These are phyloP conservation scores for Andrena trimmerana DNA, from an alignment of 2,888 invertebrate species.

Conservation along the genomic window DNA sequence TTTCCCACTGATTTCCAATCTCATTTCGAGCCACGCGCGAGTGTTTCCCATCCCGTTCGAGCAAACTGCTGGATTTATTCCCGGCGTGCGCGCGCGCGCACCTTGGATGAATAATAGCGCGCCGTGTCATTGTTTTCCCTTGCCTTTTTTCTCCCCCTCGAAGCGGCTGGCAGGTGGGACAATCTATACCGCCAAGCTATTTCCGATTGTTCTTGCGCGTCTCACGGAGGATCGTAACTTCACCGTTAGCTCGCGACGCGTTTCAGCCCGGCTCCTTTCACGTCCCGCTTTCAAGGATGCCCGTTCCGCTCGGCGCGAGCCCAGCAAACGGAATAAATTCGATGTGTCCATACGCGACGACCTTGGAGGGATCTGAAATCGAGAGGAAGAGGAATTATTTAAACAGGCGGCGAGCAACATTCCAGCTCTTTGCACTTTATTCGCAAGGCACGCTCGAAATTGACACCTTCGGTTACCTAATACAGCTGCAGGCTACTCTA, in stretches of 20 bases:
- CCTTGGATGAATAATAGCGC: constrained; percentile 24
- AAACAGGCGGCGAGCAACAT: too few relatives aligned
- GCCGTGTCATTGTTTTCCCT: constrained; percentile 35
- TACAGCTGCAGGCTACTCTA: too few relatives aligned
- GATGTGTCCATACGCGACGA: not conserved
- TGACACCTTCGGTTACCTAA: too few relatives aligned
- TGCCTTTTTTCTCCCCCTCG: constrained; percentile 18
- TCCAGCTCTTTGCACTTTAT: too few relatives aligned
- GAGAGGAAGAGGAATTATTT: too few relatives aligned
- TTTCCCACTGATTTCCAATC: constrained; percentile 35
- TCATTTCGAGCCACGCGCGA: not conserved
- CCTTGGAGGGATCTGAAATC: not conserved
- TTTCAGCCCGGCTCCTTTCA: constrained; percentile 35
- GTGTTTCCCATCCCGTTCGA: constrained; percentile 16
- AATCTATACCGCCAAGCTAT: constrained; percentile 38
- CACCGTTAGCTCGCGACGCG: constrained; percentile 39
- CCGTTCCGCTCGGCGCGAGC: not conserved
- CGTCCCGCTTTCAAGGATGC: constrained; percentile 46
- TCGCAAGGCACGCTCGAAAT: too few relatives aligned
- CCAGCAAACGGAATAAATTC: not conserved
- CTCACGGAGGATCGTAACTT: constrained; percentile 37
- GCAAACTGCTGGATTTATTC: not conserved
- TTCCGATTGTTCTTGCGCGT: constrained; percentile 44
- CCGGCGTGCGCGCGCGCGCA: not conserved
- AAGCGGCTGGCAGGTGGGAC: constrained; percentile 27